Percentiles rank a stretch among this genome's conserved stretches.
These are phyloP conservation scores for Fratercula arctica DNA, from an alignment of 2,797 vertebrate genomes.

Conservation along the genomic window DNA sequence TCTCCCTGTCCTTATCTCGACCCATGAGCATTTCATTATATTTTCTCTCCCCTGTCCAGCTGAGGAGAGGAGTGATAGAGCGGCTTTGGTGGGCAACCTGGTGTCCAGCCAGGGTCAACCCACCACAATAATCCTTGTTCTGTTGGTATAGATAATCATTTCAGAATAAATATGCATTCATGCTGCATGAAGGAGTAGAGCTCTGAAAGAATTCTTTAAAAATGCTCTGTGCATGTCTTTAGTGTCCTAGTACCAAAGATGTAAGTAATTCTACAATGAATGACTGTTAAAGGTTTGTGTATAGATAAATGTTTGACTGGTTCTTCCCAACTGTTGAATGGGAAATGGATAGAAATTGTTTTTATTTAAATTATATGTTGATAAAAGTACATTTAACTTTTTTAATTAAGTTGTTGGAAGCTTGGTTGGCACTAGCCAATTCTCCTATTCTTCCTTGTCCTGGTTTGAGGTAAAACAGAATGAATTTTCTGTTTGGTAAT, in stretches of 20 bases:
- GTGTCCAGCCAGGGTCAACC: no score
- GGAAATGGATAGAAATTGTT: not conserved
- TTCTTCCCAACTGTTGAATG: not conserved
- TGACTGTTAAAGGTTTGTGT: not conserved
- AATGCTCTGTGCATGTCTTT: not conserved
- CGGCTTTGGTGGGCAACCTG: no score
- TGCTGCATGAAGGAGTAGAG: not conserved
- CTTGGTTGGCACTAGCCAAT: not conserved
- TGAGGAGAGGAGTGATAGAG: no score
- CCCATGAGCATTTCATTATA: no score
- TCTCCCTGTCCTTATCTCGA: no score
- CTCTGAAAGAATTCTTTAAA: not conserved
- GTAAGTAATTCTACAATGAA: not conserved
- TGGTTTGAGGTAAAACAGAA: no score
- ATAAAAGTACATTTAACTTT: not conserved
- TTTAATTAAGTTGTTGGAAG: not conserved
- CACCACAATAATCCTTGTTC: not conserved
- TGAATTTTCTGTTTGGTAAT: no score
- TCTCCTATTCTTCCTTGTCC: not conserved
- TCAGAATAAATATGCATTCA: not conserved
- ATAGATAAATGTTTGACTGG: not conserved
- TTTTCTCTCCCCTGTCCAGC: no score
- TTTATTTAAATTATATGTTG: not conserved
- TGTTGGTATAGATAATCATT: not conserved
- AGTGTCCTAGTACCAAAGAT: not conserved